Conservation (phyloP, 2,113 vertebrate species). For the Ceuthmochares aereus region DNA sequence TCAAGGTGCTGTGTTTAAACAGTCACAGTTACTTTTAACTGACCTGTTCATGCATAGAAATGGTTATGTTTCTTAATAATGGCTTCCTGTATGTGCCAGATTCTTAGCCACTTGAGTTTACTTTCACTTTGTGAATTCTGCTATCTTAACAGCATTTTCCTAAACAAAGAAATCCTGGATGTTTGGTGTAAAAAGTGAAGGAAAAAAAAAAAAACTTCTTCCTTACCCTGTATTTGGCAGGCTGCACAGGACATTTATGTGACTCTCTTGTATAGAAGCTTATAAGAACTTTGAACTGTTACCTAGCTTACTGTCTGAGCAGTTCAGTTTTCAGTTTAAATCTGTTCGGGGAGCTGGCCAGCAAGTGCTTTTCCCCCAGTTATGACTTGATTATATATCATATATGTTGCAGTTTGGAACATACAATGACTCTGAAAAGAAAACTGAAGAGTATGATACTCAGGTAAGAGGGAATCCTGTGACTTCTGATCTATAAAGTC, state of each 20-base stretch:
- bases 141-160: background rate
- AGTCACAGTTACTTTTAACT: background rate
- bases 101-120: background rate
- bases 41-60: background rate
- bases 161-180: background rate
- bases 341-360: background rate
- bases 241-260: background rate
- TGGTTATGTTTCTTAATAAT: background rate
- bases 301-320: background rate
- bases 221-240: background rate
- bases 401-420: conserved; percentile 87
- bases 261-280: background rate
- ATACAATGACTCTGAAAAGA: conserved; percentile 89
- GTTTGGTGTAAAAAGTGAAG: background rate
- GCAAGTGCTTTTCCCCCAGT: background rate
- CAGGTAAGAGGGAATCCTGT: conserved; percentile 79
- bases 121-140: background rate
- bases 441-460: conserved; percentile 93
- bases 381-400: background rate
- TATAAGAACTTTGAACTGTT: background rate
- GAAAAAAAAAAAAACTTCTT: background rate
- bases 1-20: background rate
- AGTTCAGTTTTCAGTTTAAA: background rate
- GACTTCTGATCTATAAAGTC: background rate
- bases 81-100: background rate